A percentile compares a stretch with the other conserved stretches of the same genome.
Evolutionary conservation across 2,113 vertebrate species (phyloP).

Genomic region (Dasyurus viverrinus): DNA sequence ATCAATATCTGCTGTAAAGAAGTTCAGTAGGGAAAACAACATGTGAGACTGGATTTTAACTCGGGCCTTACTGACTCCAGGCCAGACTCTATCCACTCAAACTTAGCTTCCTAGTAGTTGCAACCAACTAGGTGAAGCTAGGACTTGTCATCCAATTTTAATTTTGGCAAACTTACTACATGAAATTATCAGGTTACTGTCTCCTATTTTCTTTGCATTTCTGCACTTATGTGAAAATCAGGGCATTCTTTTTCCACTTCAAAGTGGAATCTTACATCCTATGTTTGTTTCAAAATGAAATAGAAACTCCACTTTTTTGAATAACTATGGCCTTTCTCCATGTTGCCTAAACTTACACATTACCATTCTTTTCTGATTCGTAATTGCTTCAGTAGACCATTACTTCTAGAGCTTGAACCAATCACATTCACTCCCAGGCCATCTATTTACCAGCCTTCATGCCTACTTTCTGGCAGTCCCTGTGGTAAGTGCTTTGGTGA

Average conservation of each 20-base stretch:
- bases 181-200: not conserved
- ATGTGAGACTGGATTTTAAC: not conserved
- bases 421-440: not conserved
- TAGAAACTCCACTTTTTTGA: not conserved
- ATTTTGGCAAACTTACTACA: not conserved
- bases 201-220: not conserved
- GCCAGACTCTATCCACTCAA: not conserved
- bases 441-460: not conserved
- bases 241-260: not conserved
- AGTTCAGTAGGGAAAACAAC: not conserved
- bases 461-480: not conserved
- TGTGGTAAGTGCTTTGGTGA: not conserved
- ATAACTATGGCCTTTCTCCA: not conserved
- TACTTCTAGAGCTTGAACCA: not conserved
- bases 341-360: not conserved
- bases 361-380: not conserved
- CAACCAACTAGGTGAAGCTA: not conserved
- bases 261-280: not conserved
- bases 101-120: not conserved
- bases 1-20: not conserved
- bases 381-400: not conserved
- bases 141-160: not conserved
- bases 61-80: not conserved
- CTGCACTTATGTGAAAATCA: not conserved
- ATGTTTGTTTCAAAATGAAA: not conserved